Base-by-base conservation (phyloP, 2,113 vertebrate genomes). In the Aspiorhynchus laticeps region DNA sequence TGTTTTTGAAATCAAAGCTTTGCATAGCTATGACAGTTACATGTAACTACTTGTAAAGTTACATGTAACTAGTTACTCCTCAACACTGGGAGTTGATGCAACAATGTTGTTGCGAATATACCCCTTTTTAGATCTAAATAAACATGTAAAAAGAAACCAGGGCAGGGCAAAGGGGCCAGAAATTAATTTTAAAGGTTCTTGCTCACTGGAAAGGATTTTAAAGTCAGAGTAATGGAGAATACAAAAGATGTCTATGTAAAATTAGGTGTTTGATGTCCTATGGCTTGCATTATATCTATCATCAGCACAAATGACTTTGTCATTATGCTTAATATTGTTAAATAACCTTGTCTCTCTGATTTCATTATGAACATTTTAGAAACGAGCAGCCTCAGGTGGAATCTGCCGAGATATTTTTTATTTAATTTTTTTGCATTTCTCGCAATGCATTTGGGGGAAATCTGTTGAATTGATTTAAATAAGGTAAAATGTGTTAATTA, bases 171-270 rank as follows among this genome's bases (percentile, higher is more conserved):
- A 56, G 19, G 5, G 19, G 53, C 56, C 19, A 8, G 7, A 59
- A 59, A 9, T 59, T 2, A 59, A 9, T 24, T 8, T 24, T 9
- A 24, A 59, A 59, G 56, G 7, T 59, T 24, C 21, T 59, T 9
- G 7, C 0, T 59, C 19, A 59, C 19, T 59, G 7, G 19, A 0
- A 59, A 59, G 21, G 1, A 7, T 59, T 59, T 59, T 59, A 59
- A 59, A 24, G 21, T 24, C 53, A 59, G 19, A 59, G 21, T 59
- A 59, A 24, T 59, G 56, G 56, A 59, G 61, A 48, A n/a, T 63
- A 61, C 65, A 87, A 38, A 87, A 51, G 11, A 74, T 43, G 61
- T 73, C 53, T 85, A 69, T 61, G 41, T 61, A 73, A 76, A 59
- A 76, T 43, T 59, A 41, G 5, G 24, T 2, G 0, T 28, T 76